Base-by-base conservation (phyloP, 1,140 invertebrate species). In the Lepidurus apus region DNA sequence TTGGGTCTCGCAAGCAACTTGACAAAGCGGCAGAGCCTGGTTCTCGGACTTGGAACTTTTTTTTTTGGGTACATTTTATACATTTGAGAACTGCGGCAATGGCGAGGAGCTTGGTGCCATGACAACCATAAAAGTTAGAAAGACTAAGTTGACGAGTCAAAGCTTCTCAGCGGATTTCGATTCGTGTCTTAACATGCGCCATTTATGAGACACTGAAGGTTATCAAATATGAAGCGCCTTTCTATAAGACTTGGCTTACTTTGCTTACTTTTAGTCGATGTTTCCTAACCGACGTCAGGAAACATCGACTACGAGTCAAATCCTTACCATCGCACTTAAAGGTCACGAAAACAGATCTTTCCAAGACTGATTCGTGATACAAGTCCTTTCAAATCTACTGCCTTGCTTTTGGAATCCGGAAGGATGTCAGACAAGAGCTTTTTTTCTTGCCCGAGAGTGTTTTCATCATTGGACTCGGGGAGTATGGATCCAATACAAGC, bases 71-170 rank as follows among this genome's bases (percentile, higher is more conserved):
- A n/a, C 53, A 21, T 21, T 21, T 65, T 65, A 9, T 9, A 21
- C n/a, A 65, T 65, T 65, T 65, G 17, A 7, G 21, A 65, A 65
- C 45, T 34, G 17, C 53, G 21, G 53, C 53, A 65, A 65, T 65
- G 53, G 53, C 53, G 6, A 17, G 53, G 53, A 65, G 34, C 21
- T 65, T n/a, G 53, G 17, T 65, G 53, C 3, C 53, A 65, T 65
- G 21, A 65, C 53, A 65, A 65, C 53, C 53, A n/a, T 65, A 65
- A 65, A 65, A 65, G 53, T 65, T 65, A 8, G 53, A 65, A 65
- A 65, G 53, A 21, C 53, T 17, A 21, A 13, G 8, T 17, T 65
- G 17, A 65, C 13, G 21, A 65, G 53, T 65, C 53, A 65, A 65
- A 65, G 53, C 53, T 21, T 21, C 53, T 65, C 53, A 65, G 17